Conservation (phyloP, 2,113 vertebrate genomes). For the Rhea pennata region DNA sequence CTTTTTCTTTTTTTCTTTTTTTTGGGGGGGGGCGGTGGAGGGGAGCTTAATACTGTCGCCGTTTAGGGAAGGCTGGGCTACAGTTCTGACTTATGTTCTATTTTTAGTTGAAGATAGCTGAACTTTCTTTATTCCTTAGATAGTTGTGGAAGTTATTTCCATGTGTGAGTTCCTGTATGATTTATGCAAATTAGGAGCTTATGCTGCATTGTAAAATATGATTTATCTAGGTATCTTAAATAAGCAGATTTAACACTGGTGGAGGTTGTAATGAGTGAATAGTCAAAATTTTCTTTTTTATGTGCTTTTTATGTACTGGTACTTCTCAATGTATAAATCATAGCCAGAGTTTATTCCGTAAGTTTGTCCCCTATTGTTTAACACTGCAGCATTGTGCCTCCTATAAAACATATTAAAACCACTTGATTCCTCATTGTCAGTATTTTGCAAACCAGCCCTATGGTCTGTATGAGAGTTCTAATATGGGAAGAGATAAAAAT, state of each 20-base stretch:
- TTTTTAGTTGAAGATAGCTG: neutral
- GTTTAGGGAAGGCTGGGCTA: neutral
- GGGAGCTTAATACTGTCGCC: too few species aligned
- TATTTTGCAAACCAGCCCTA: neutral
- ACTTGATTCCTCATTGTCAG: neutral
- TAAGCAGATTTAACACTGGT: neutral
- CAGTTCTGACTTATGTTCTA: neutral
- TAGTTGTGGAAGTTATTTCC: neutral
- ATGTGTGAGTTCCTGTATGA: neutral
- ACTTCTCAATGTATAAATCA: neutral
- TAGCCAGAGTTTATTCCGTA: neutral
- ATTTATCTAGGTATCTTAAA: neutral
- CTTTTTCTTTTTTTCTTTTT: neutral
- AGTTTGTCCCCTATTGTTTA: neutral
- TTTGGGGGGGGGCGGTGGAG: too few species aligned
- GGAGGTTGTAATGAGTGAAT: neutral
- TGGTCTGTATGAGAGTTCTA: neutral
- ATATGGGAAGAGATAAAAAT: neutral
- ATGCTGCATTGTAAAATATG: neutral
- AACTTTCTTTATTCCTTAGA: accelerated
- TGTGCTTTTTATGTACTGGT: neutral
- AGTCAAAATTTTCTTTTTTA: neutral
- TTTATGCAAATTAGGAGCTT: neutral
- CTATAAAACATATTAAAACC: neutral
- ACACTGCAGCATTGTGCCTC: neutral